Conservation (phyloP, 2,113 vertebrate genomes). For the Trachemys scripta region DNA sequence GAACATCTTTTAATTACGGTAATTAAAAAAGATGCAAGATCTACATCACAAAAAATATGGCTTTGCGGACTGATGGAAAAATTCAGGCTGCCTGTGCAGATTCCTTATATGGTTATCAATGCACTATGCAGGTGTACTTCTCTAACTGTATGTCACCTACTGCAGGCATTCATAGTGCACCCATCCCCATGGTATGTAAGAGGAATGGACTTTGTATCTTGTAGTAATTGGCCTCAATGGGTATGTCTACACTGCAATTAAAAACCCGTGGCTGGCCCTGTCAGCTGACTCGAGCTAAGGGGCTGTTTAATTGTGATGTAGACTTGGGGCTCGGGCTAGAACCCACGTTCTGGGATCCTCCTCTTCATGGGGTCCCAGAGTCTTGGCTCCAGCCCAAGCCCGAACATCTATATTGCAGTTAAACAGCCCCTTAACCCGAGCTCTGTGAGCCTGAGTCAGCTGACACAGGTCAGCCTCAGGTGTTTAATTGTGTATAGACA, state of each 20-base stretch:
- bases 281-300: background rate
- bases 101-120: background rate
- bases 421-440: too few species aligned
- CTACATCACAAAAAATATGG: background rate
- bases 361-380: too few species aligned
- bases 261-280: background rate
- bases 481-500: background rate
- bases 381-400: too few species aligned
- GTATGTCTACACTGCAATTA: background rate
- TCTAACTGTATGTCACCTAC: background rate
- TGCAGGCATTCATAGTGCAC: background rate
- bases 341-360: background rate
- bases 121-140: background rate
- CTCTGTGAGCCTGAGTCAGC: background rate
- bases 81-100: background rate
- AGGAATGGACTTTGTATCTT: background rate
- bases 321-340: background rate
- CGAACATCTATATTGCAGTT: background rate
- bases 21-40: background rate
- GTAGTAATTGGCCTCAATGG: background rate
- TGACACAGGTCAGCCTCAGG: background rate
- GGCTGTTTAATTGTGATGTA: background rate
- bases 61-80: background rate
- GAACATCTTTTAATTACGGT: background rate
- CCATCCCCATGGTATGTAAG: background rate